These are phyloP conservation scores for Bombus difficillimus DNA, from an alignment of 1,140 invertebrate species.

Conservation along the genomic window DNA sequence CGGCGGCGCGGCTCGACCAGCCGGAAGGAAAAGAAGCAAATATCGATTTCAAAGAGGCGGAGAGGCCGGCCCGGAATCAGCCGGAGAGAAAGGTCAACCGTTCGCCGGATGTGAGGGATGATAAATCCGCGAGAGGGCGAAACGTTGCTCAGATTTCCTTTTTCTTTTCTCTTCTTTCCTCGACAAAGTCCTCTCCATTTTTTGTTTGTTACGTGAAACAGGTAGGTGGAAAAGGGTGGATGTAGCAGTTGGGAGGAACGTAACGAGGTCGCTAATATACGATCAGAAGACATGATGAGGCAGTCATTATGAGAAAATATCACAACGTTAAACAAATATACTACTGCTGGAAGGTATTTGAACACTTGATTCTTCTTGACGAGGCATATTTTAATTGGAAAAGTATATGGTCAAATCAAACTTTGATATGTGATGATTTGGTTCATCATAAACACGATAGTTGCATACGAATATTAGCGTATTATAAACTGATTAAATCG, in stretches of 20 bases:
- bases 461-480: no score
- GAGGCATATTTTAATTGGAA: no score
- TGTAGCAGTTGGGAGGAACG: neutral
- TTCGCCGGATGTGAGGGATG: conserved; percentile 42
- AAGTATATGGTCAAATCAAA: no score
- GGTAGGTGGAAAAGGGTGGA: neutral
- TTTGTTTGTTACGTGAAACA: neutral
- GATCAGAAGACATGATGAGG: no score
- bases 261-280: neutral
- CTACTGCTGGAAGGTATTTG: no score
- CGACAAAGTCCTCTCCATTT: neutral
- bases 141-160: conserved; percentile 5
- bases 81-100: conserved; percentile 37
- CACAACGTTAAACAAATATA: no score
- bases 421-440: no score
- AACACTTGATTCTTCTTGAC: no score
- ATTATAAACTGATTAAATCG: no score
- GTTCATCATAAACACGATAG: no score
- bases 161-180: neutral
- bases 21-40: conserved; percentile 41
- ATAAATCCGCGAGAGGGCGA: conserved; percentile 32
- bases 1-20: conserved; percentile 17
- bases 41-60: conserved; percentile 45
- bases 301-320: no score
- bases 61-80: conserved; percentile 20